These are phyloP conservation scores for Calameuta idolon DNA, from an alignment of 2,888 invertebrate genomes.

Conservation along the genomic window DNA sequence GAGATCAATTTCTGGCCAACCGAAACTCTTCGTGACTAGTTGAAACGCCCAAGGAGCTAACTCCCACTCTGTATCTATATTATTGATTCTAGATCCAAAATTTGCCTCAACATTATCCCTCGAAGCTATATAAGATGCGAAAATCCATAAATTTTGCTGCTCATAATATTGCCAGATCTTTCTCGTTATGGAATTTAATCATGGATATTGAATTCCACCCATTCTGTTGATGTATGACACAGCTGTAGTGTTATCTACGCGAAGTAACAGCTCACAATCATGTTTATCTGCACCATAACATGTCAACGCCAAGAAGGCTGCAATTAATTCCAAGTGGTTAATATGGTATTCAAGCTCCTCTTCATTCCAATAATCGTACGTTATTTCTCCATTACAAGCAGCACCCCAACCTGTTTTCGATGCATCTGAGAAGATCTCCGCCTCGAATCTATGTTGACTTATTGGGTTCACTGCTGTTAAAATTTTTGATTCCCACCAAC, in stretches of 20 bases:
- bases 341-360: slow-evolving; percentile 18
- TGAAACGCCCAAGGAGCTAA: background rate
- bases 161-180: slow-evolving; percentile 36
- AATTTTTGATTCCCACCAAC: too few relatives aligned
- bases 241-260: slow-evolving; percentile 32
- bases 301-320: slow-evolving; percentile 26
- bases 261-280: slow-evolving; percentile 23
- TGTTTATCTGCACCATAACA: slow-evolving; percentile 19
- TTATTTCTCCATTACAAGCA: too few relatives aligned
- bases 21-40: slow-evolving; percentile 7
- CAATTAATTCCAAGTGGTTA: slow-evolving; percentile 29
- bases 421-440: too few relatives aligned
- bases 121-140: slow-evolving; percentile 35
- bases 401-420: too few relatives aligned
- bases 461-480: too few relatives aligned
- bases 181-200: slow-evolving; percentile 23
- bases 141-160: slow-evolving; percentile 26
- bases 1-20: slow-evolving; percentile 35
- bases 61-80: slow-evolving; percentile 12
- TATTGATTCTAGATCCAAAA: slow-evolving; percentile 28
- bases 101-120: slow-evolving; percentile 36
- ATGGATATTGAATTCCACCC: slow-evolving; percentile 25
- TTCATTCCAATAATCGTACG: background rate
- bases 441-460: too few relatives aligned
- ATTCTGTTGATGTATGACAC: slow-evolving; percentile 30